Evolutionary conservation across 2,888 invertebrate species (phyloP).

Genomic region (Pyralis farinalis): DNA sequence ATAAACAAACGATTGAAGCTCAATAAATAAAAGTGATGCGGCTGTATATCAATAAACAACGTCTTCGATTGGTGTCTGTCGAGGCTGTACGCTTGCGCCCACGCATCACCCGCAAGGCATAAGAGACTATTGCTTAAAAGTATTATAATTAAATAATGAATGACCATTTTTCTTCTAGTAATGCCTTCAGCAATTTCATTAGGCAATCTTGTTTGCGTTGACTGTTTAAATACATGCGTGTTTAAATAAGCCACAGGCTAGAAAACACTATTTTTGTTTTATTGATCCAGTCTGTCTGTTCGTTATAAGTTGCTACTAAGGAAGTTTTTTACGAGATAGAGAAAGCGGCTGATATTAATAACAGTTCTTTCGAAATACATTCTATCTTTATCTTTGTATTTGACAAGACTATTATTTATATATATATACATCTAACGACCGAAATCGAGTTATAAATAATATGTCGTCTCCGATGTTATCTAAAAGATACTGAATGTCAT

Average conservation of each 20-base stretch:
- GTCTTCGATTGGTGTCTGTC: conserved; percentile 40
- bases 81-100: conserved; percentile 43
- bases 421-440: too few species aligned
- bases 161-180: conserved; percentile 10
- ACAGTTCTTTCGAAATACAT: too few species aligned
- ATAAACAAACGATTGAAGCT: conserved; percentile 44
- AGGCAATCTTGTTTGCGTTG: not conserved
- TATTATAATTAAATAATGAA: conserved; percentile 10
- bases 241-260: not conserved
- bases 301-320: too few species aligned
- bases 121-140: conserved; percentile 27
- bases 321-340: too few species aligned
- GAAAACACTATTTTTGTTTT: not conserved
- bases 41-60: conserved; percentile 50
- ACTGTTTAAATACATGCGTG: not conserved
- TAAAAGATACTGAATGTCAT: too few species aligned
- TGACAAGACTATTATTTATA: too few species aligned
- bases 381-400: too few species aligned
- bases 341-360: too few species aligned
- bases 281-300: too few species aligned
- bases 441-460: too few species aligned
- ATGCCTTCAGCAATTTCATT: not conserved
- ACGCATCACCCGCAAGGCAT: conserved; percentile 53
- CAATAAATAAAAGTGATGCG: conserved; percentile 53
- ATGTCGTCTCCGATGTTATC: too few species aligned